A percentile compares a stretch with the other conserved stretches of the same genome.
Conservation (phyloP, 1,140 invertebrate species). For the Prorops nasuta region DNA sequence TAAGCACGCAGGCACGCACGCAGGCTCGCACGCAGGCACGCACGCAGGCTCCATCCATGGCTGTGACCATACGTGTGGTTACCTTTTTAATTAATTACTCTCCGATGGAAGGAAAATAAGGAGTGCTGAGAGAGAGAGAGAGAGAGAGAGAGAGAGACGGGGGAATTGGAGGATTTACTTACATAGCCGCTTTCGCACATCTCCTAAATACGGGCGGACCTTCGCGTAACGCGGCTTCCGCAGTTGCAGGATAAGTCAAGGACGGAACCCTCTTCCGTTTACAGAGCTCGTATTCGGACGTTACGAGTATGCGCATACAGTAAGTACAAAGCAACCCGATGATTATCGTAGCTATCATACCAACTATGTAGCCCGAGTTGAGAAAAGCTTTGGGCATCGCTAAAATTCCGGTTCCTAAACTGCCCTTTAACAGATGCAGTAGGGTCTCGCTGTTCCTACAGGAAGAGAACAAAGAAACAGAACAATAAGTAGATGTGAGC, state of each 20-base stretch:
- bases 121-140: too few relatives aligned
- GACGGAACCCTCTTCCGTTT: constrained; percentile 66
- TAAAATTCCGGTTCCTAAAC: constrained; percentile 84
- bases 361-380: constrained; percentile 71
- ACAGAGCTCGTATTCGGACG: constrained; percentile 69
- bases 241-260: constrained; percentile 70
- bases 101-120: too few relatives aligned
- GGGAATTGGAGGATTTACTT: too few relatives aligned
- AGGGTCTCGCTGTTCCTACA: constrained; percentile 69
- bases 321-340: constrained; percentile 77
- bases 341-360: constrained; percentile 66
- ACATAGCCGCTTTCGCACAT: constrained; percentile 63
- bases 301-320: constrained; percentile 75
- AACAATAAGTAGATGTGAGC: background rate
- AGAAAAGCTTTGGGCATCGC: constrained; percentile 83
- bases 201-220: constrained; percentile 64
- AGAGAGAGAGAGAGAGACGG: too few relatives aligned
- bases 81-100: too few relatives aligned
- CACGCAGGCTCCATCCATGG: too few relatives aligned
- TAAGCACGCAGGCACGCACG: too few relatives aligned
- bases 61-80: too few relatives aligned
- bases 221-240: constrained; percentile 67
- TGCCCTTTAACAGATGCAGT: constrained; percentile 78
- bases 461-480: constrained; percentile 22
- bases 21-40: too few relatives aligned